These are phyloP conservation scores for Sceliomorpha sp. DNA, from an alignment of 2,888 invertebrate species.

Conservation along the genomic window DNA sequence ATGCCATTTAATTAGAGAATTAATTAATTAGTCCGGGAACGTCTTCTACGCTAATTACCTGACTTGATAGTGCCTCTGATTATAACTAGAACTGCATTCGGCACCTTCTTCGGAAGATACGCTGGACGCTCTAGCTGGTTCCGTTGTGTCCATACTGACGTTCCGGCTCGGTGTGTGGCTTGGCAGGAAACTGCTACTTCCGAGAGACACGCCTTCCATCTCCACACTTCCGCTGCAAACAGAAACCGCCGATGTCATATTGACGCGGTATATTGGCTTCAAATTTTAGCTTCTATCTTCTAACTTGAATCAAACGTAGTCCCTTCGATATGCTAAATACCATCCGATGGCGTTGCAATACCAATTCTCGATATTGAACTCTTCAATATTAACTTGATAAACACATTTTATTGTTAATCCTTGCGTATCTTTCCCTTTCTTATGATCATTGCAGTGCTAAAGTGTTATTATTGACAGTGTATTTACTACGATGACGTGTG, in stretches of 20 bases:
- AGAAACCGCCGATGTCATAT: constrained; percentile 41
- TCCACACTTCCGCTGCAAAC: constrained; percentile 75
- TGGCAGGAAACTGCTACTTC: constrained; percentile 75
- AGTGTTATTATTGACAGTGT: no score
- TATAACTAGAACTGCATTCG: constrained; percentile 70
- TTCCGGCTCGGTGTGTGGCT: constrained; percentile 76
- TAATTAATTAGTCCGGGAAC: no score
- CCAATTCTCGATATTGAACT: no score
- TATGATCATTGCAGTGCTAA: no score
- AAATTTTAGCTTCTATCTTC: constrained; percentile 10
- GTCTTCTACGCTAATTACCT: constrained; percentile 61
- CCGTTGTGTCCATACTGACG: constrained; percentile 80
- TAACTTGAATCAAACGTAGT: constrained; percentile 4
- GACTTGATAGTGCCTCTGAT: constrained; percentile 74
- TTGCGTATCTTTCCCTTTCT: no score
- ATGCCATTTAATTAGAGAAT: no score
- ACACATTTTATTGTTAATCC: no score
- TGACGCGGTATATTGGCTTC: constrained; percentile 17
- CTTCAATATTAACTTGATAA: no score
- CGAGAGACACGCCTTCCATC: constrained; percentile 78
- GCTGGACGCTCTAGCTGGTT: constrained; percentile 79
- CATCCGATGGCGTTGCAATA: no score
- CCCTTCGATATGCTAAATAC: no score
- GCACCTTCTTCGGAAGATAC: constrained; percentile 78
- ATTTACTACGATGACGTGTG: no score